These are phyloP conservation scores for Serilophus lunatus DNA, from an alignment of 2,113 vertebrate genomes.

Conservation along the genomic window DNA sequence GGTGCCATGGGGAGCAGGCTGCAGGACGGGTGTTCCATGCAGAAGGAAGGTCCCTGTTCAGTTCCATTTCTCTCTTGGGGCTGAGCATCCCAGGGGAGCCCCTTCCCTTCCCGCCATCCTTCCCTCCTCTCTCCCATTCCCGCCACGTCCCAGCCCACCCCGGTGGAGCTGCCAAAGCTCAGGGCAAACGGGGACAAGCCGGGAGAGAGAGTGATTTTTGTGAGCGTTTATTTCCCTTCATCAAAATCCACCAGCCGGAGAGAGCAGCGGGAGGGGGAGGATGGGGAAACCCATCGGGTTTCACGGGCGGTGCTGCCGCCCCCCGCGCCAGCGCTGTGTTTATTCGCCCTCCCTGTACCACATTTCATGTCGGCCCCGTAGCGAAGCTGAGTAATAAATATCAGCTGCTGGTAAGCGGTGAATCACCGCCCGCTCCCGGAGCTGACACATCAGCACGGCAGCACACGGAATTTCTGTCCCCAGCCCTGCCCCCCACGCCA, in stretches of 20 bases:
- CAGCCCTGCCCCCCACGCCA: not conserved
- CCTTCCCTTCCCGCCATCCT: not conserved
- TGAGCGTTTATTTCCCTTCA: constrained; percentile 39
- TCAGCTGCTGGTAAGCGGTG: constrained; percentile 31
- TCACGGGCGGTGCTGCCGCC: not conserved
- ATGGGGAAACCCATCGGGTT: constrained; percentile 10
- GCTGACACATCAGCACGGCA: not conserved
- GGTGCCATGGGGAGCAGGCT: fast-evolving
- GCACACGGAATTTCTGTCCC: not conserved
- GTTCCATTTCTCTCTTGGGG: not conserved
- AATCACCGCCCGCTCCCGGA: constrained; percentile 11
- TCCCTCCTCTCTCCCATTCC: not conserved
- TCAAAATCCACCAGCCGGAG: constrained; percentile 25
- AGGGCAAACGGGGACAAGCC: constrained; percentile 59
- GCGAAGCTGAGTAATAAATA: constrained; percentile 36
- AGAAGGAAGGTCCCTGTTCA: not conserved
- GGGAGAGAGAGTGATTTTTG: not conserved
- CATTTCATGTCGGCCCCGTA: not conserved
- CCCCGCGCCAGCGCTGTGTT: not conserved
- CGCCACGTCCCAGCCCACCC: not conserved
- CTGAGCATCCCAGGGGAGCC: not conserved
- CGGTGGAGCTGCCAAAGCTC: constrained; percentile 1
- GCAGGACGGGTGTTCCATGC: not conserved
- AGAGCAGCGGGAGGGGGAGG: not conserved
- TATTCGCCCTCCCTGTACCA: not conserved